phyloP scores from a whole-genome alignment of 2,888 invertebrate species.

The Phlogophora meticulosa region DNA sequence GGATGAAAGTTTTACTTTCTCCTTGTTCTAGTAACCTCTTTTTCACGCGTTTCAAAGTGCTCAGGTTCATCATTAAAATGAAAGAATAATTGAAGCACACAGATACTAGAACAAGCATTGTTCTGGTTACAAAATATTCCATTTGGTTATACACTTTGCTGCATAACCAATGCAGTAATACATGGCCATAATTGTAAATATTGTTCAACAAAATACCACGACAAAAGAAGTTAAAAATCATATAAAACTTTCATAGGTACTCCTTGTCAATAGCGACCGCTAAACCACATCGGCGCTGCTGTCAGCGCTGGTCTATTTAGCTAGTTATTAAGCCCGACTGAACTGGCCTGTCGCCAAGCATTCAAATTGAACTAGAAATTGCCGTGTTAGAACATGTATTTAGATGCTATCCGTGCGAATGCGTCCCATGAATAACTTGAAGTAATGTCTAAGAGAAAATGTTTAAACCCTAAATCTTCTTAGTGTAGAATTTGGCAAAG shows the following conservation, averaged over 20 bases:
- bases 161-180: no score
- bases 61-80: neutral
- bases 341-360: constrained; percentile 75
- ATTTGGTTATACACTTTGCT: no score
- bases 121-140: neutral
- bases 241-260: constrained; percentile 2
- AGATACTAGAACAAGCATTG: neutral
- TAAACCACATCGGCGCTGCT: constrained; percentile 59
- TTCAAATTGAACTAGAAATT: constrained; percentile 75
- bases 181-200: no score
- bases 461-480: constrained; percentile 40
- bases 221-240: neutral
- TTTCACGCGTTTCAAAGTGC: constrained; percentile 2
- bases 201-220: neutral
- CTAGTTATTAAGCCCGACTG: constrained; percentile 66
- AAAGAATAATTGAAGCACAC: neutral
- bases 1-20: constrained; percentile 18
- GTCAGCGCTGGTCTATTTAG: constrained; percentile 70
- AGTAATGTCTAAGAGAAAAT: constrained; percentile 52
- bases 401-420: constrained; percentile 55
- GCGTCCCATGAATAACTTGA: constrained; percentile 48
- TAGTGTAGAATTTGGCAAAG: constrained; percentile 50
- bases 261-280: constrained; percentile 42
- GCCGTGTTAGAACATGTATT: constrained; percentile 65
- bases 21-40: constrained; percentile 33